Conservation (phyloP, 92 coral and sea anemone genomes). For the Paramuricea clavata region DNA sequence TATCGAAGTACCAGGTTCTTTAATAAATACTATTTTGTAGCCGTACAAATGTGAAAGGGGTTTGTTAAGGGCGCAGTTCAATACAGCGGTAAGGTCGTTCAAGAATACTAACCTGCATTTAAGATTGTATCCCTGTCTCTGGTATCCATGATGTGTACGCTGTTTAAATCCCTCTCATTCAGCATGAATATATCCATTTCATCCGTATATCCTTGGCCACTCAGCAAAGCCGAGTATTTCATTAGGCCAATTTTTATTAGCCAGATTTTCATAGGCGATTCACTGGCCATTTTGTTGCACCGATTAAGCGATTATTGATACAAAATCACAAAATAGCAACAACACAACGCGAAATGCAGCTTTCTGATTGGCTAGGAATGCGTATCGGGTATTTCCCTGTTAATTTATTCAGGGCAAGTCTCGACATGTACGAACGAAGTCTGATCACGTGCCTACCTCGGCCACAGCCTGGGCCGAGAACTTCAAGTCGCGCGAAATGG, state of each 20-base stretch:
- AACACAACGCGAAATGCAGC: background rate
- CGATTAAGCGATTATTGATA: too few relatives aligned
- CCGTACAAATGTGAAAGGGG: too few relatives aligned
- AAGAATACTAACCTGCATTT: constrained; percentile 78
- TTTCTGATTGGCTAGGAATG: constrained; percentile 16
- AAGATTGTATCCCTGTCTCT: constrained; percentile 65
- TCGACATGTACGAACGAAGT: constrained; percentile 15
- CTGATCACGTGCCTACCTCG: background rate
- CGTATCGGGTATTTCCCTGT: constrained; percentile 26
- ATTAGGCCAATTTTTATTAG: constrained; percentile 54
- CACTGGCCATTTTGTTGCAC: background rate
- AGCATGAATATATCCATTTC: constrained; percentile 57
- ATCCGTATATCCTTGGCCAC: constrained; percentile 67
- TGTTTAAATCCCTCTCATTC: constrained; percentile 60
- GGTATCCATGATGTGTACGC: constrained; percentile 6
- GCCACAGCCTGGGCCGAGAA: too few relatives aligned
- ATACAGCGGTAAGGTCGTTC: too few relatives aligned
- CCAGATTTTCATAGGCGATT: constrained; percentile 38
- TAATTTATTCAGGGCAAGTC: constrained; percentile 48
- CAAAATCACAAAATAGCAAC: background rate
- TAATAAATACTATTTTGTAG: too few relatives aligned
- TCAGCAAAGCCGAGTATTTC: constrained; percentile 39
- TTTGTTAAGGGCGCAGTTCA: too few relatives aligned
- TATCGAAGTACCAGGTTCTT: too few relatives aligned
- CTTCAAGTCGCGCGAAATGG: too few relatives aligned